Conservation (phyloP, 2,113 vertebrate species). For the Eptesicus fuscus region DNA sequence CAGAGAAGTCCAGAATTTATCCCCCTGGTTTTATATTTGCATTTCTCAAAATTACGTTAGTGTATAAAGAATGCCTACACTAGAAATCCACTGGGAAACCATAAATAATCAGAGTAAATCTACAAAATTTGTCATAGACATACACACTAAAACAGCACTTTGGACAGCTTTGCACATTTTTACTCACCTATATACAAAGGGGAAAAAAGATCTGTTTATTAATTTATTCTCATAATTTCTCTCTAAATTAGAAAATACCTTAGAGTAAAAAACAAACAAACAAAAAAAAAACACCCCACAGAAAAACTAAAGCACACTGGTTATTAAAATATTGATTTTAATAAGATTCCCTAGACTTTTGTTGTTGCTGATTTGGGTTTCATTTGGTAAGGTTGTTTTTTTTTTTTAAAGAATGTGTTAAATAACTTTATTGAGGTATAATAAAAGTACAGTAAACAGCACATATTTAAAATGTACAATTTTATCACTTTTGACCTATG, state of each 20-base stretch:
- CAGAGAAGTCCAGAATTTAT: conserved; percentile 17
- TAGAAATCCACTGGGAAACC: conserved; percentile 21
- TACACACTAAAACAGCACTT: neutral
- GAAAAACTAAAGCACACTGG: neutral
- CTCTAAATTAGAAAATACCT: conserved; percentile 1
- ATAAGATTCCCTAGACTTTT: neutral
- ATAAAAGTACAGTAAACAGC: neutral
- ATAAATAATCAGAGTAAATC: conserved; percentile 22
- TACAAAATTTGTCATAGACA: neutral
- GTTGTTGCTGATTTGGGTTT: neutral
- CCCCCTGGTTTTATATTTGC: conserved; percentile 16
- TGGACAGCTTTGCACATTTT: neutral
- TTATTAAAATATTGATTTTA: neutral
- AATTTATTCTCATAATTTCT: neutral
- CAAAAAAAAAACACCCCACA: neutral
- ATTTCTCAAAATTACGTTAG: conserved; percentile 27
- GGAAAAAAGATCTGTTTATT: neutral
- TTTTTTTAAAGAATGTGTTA: neutral
- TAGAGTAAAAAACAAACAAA: neutral
- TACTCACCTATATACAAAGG: neutral
- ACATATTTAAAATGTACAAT: neutral
- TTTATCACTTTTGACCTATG: neutral
- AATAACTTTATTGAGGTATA: neutral
- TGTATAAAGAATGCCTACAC: neutral
- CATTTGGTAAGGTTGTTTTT: too few species aligned